Evolutionary conservation across 1,140 invertebrate genomes (phyloP), one percentile per base, ranked within the genome.

Genomic region (Chrysoperla carnea): DNA sequence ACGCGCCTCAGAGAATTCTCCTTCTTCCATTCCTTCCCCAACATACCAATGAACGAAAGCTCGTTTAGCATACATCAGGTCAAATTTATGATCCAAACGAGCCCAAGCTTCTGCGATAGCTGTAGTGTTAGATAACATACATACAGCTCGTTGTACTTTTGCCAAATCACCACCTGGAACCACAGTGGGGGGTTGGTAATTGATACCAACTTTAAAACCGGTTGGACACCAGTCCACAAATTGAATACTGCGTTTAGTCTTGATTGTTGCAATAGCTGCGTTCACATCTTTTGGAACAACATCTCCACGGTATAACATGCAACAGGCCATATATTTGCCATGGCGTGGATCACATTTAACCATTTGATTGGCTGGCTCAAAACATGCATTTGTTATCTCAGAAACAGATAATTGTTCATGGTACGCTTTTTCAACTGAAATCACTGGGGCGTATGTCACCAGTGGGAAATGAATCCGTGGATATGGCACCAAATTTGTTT

Each of bases 21-120:
- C 79, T 60, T 85, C 80, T 59, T 87, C 82, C 81, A 86, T 85
- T 56, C 83, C 82, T 68, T 88, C 83, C 46, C 81, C 80, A 12
- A 85, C 79, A 54, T 82, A 84, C 82, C 83, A 88, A 57, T 87
- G 84, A 15, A 87, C 79, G 55, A 87, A 87, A 36, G 84, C 84
- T 47, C 81, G 67, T 68, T 87, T 87, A 56, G 78, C 76, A 63
- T 82, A 84, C 82, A 73, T 85, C 41, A 85, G 59, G 55, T 87
- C 81, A 57, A 86, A 88, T 61, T 87, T 88, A 54, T 82, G 77
- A 58, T 85, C 78, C 68, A 36, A 73, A 46, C 80, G 70, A 33
- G 76, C 75, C 83, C 82, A 88, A 17, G 84, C 86, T 56, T 93
- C 87, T 8, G 80, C 81, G 52, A 87, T 87, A 27, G 83, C 81